Conservation (phyloP, 1,140 invertebrate genomes). For the Tyrophagus putrescentiae region DNA sequence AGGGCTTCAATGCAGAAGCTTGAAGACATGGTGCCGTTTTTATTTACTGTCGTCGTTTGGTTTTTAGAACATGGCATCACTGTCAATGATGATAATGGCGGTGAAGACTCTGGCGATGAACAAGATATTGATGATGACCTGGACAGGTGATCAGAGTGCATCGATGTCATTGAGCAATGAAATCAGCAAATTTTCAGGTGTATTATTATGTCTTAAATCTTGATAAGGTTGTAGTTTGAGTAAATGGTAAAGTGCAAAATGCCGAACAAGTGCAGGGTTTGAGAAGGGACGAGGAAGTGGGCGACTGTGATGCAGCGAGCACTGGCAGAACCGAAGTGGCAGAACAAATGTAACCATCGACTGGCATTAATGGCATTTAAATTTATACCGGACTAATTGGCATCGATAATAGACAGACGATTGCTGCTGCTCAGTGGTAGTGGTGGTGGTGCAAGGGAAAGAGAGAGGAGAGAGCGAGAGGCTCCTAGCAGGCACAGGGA, state of each 20-base stretch:
- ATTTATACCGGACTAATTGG: constrained; percentile 16
- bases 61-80: not conserved
- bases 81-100: not conserved
- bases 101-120: not conserved
- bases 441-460: too few species aligned
- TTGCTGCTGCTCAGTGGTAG: not conserved
- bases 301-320: not conserved
- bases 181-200: too few species aligned
- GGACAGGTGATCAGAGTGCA: not conserved
- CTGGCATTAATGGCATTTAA: constrained; percentile 17
- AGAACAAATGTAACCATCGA: constrained; percentile 1
- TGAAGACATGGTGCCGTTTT: not conserved
- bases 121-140: not conserved
- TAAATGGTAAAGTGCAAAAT: too few species aligned
- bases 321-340: not conserved
- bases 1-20: constrained; percentile 19
- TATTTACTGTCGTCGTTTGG: not conserved
- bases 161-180: not conserved
- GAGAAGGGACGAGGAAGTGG: not conserved
- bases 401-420: constrained; percentile 14
- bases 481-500: too few species aligned
- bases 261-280: not conserved
- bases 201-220: too few species aligned
- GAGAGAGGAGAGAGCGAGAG: too few species aligned
- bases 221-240: too few species aligned